These are phyloP conservation scores for Agelaius phoeniceus DNA, from an alignment of 2,113 vertebrate species.

Conservation along the genomic window DNA sequence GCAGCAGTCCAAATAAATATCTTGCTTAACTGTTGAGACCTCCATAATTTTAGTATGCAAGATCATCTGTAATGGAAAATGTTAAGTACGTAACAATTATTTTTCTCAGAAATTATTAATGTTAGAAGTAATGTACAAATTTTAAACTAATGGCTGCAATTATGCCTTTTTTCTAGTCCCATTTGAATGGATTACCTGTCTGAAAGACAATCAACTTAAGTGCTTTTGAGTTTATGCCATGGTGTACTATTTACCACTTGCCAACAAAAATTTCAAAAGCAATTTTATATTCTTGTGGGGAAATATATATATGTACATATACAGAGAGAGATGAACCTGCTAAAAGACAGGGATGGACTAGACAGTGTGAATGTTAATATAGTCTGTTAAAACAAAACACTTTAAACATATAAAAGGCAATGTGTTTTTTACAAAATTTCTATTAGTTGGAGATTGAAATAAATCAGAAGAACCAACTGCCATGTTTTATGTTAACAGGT, in stretches of 20 bases:
- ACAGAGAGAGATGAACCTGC: background rate
- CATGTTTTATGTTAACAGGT: slow-evolving; percentile 57
- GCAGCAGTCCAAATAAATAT: slow-evolving; percentile 44
- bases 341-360: slow-evolving; percentile 13
- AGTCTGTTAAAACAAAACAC: slow-evolving; percentile 14
- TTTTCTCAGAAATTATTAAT: background rate
- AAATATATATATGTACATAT: background rate
- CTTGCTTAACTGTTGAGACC: slow-evolving; percentile 29
- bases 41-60: slow-evolving; percentile 27
- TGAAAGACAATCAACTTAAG: slow-evolving; percentile 17
- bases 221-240: slow-evolving; percentile 7
- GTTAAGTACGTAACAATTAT: background rate
- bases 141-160: slow-evolving; percentile 6
- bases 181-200: slow-evolving; percentile 16
- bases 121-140: background rate
- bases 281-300: background rate
- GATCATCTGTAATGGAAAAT: slow-evolving; percentile 48
- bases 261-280: slow-evolving; percentile 40
- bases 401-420: slow-evolving; percentile 20
- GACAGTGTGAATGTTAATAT: background rate
- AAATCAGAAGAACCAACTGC: slow-evolving; percentile 57
- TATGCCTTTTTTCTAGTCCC: slow-evolving; percentile 22
- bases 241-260: slow-evolving; percentile 30
- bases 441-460: slow-evolving; percentile 26
- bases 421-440: slow-evolving; percentile 41